Evolutionary conservation across 2,797 vertebrate species (phyloP).

Genomic region (Phoeniculus purpureus): DNA sequence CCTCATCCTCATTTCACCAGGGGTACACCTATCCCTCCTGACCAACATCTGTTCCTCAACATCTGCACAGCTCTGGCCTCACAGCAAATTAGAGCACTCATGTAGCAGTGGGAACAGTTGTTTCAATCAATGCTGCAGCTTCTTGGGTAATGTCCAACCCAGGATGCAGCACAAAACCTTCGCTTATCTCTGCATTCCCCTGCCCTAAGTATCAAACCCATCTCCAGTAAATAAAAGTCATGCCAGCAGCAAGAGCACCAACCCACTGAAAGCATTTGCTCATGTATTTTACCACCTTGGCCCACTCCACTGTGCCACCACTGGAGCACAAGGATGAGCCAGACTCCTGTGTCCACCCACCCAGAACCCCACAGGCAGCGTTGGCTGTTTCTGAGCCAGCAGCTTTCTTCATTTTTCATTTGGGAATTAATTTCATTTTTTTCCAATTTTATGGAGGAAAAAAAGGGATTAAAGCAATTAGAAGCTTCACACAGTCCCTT

Average conservation of each 20-base stretch:
- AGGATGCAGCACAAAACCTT: neutral
- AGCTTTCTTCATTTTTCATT: neutral
- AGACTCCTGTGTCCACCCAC: neutral
- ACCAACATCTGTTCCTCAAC: neutral
- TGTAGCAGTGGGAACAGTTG: rapidly evolving
- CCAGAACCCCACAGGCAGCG: neutral
- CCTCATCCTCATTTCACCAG: neutral
- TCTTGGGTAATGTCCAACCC: neutral
- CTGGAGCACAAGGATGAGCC: neutral
- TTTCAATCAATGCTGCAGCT: neutral
- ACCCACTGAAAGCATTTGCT: neutral
- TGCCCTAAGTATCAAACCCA: neutral
- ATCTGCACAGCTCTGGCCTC: rapidly evolving
- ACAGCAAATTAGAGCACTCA: neutral
- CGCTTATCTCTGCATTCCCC: neutral
- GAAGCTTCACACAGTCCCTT: neutral
- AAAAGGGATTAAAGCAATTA: constrained; percentile 24
- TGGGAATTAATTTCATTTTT: neutral
- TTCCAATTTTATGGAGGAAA: neutral
- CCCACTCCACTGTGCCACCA: neutral
- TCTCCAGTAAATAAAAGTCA: neutral
- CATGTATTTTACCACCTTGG: neutral
- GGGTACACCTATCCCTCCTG: neutral
- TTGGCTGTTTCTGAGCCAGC: neutral
- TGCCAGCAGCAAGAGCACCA: neutral